Evolutionary conservation across 2,888 invertebrate genomes (phyloP).

Genomic region (Kryphioiulus occultus): DNA sequence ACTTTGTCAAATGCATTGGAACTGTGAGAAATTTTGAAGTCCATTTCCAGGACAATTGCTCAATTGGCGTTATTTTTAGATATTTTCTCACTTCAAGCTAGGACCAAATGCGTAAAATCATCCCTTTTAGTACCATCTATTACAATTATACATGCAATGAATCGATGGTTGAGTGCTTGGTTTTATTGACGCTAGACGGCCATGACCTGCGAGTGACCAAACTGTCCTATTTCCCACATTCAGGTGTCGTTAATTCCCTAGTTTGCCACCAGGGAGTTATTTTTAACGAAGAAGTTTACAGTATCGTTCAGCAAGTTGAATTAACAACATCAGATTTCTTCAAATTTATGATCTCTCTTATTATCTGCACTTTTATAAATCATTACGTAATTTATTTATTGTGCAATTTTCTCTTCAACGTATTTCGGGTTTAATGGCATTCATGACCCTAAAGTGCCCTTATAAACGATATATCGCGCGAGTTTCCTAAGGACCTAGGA

Average conservation of each 20-base stretch:
- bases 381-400: background rate
- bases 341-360: background rate
- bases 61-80: background rate
- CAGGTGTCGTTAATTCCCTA: background rate
- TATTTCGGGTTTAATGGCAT: background rate
- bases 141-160: constrained; percentile 26
- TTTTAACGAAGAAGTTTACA: background rate
- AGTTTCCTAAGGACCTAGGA: background rate
- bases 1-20: too few species aligned
- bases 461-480: background rate
- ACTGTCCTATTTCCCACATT: background rate
- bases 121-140: constrained; percentile 20
- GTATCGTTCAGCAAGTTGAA: background rate
- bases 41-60: background rate
- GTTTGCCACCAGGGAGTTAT: background rate
- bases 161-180: background rate
- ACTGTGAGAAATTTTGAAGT: background rate
- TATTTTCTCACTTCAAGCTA: background rate
- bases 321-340: background rate
- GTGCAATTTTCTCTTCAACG: background rate
- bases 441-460: background rate
- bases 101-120: background rate
- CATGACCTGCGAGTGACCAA: background rate
- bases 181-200: background rate
- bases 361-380: background rate